Percentiles rank a stretch among this genome's conserved stretches.
phyloP scores from a whole-genome alignment of 2,888 invertebrate genomes.

The Sturmia bella region DNA sequence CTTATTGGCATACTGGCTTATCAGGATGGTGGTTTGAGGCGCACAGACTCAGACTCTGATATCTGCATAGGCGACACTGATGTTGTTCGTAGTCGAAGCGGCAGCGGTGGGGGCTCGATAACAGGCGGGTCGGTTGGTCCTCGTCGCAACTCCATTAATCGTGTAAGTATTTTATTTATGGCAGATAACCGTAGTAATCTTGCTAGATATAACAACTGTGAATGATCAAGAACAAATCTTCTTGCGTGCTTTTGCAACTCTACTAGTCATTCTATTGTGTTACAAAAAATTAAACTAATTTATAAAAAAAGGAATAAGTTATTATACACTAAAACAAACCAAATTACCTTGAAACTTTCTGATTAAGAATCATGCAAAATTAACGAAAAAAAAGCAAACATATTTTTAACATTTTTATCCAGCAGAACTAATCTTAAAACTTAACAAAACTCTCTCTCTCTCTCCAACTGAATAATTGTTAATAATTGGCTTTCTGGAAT shows the following conservation, averaged over 20 bases:
- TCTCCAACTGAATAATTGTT: conserved; percentile 29
- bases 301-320: conserved; percentile 55
- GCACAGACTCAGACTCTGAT: conserved; percentile 94
- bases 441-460: not conserved
- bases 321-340: conserved; percentile 59
- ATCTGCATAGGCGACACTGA: conserved; percentile 90
- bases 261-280: conserved; percentile 55
- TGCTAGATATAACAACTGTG: conserved; percentile 82
- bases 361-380: not conserved
- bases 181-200: conserved; percentile 81
- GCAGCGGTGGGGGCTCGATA: conserved; percentile 67
- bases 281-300: conserved; percentile 61
- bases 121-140: conserved; percentile 74
- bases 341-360: conserved; percentile 14
- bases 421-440: not conserved
- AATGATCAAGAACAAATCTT: conserved; percentile 75
- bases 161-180: conserved; percentile 82
- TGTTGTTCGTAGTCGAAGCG: conserved; percentile 76
- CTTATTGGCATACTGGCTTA: conserved; percentile 38
- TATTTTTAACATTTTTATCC: not conserved
- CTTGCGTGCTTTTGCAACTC: conserved; percentile 30
- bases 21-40: conserved; percentile 86
- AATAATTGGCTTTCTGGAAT: conserved; percentile 48
- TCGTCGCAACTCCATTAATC: conserved; percentile 82
- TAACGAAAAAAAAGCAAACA: not conserved